phyloP scores from a whole-genome alignment of 2,113 vertebrate species.

The Lethenteron reissneri region DNA sequence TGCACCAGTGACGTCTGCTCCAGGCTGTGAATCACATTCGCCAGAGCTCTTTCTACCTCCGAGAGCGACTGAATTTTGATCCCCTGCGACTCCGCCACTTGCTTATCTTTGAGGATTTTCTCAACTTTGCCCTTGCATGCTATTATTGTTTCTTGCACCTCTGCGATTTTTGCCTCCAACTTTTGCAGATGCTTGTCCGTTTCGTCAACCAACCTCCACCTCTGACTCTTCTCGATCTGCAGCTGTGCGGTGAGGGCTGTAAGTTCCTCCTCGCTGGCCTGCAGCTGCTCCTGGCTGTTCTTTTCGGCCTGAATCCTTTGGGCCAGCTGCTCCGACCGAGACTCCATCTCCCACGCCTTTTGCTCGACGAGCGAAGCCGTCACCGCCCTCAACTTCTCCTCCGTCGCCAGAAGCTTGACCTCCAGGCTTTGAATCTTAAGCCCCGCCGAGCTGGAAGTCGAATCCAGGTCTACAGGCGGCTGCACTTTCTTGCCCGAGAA shows the following conservation, averaged over 20 bases:
- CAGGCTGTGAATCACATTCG: constrained; percentile 32
- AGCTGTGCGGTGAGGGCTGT: constrained; percentile 26
- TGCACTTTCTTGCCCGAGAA: no score
- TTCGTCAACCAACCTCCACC: constrained; percentile 16
- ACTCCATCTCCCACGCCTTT: constrained; percentile 28
- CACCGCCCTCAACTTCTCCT: constrained; percentile 61
- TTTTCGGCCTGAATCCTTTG: constrained; percentile 30
- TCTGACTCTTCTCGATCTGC: constrained; percentile 25
- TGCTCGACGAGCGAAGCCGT: constrained; percentile 46
- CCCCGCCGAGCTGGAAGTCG: no score
- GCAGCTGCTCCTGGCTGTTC: constrained; percentile 36
- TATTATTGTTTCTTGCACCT: constrained; percentile 45
- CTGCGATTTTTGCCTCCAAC: constrained; percentile 31
- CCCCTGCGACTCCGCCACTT: constrained; percentile 20
- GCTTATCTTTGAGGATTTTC: constrained; percentile 23
- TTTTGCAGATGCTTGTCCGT: constrained; percentile 14
- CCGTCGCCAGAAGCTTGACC: constrained; percentile 55
- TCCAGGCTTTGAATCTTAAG: constrained; percentile 45
- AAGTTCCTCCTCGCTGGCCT: constrained; percentile 31
- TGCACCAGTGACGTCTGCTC: constrained; percentile 13
- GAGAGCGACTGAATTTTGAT: constrained; percentile 25
- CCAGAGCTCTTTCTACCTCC: constrained; percentile 32
- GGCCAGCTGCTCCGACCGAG: constrained; percentile 21
- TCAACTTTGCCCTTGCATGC: constrained; percentile 40
- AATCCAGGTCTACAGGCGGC: no score